Evolutionary conservation across 1,140 invertebrate genomes (phyloP).

Genomic region (Periplaneta americana): DNA sequence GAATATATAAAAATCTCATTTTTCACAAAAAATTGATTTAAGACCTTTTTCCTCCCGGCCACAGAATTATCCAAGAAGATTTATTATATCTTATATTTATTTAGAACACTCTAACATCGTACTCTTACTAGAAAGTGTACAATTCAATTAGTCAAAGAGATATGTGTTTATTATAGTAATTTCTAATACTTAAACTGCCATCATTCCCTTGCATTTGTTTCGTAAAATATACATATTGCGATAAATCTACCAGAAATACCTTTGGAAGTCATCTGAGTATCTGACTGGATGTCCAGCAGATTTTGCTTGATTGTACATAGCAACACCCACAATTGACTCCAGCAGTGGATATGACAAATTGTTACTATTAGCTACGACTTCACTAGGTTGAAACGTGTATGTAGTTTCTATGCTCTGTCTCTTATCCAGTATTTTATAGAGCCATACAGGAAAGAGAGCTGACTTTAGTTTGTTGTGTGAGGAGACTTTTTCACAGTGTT

Average conservation of each 20-base stretch:
- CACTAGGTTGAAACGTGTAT: not conserved
- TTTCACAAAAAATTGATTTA: no score
- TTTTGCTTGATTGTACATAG: not conserved
- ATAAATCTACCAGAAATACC: not conserved
- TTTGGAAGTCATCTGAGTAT: not conserved
- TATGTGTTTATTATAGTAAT: no score
- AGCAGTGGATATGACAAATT: not conserved
- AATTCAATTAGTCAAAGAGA: no score
- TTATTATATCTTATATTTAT: no score
- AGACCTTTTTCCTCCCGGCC: no score
- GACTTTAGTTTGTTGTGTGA: constrained; percentile 5
- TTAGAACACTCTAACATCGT: no score
- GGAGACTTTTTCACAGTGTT: constrained; percentile 33
- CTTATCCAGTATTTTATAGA: not conserved
- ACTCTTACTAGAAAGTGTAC: no score
- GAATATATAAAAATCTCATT: no score
- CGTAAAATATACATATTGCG: no score
- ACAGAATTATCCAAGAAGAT: no score
- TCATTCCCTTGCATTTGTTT: no score
- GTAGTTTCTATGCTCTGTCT: not conserved
- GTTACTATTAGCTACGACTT: not conserved
- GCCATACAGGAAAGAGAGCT: not conserved
- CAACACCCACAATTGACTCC: not conserved
- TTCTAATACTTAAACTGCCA: no score
- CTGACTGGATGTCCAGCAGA: not conserved